Percentiles rank a stretch among this genome's conserved stretches.
These are phyloP conservation scores for Grapholita molesta DNA, from an alignment of 1,140 invertebrate genomes.

Conservation along the genomic window DNA sequence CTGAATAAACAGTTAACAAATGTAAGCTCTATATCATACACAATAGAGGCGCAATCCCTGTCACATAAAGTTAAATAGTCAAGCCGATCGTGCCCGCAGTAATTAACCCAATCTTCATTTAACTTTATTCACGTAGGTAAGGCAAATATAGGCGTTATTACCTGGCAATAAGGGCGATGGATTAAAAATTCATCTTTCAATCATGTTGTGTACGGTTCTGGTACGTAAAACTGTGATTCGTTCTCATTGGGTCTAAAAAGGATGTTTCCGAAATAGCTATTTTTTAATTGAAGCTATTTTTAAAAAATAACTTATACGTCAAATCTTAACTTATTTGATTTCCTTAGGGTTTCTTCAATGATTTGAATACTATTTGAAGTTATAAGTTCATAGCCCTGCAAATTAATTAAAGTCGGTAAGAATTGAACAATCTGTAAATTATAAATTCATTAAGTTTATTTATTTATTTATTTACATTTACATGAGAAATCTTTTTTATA, in stretches of 20 bases:
- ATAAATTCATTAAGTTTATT: too few relatives aligned
- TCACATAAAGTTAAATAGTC: background rate
- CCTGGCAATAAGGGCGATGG: background rate
- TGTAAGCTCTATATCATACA: background rate
- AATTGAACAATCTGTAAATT: too few relatives aligned
- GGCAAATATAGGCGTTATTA: background rate
- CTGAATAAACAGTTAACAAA: background rate
- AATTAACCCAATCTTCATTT: constrained; percentile 2
- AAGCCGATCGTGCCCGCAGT: background rate
- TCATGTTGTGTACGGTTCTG: background rate
- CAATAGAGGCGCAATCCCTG: background rate
- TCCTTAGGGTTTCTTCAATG: too few relatives aligned
- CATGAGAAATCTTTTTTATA: too few relatives aligned
- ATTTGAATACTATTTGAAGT: too few relatives aligned
- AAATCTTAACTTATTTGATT: too few relatives aligned
- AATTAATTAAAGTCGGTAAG: too few relatives aligned
- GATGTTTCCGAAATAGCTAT: background rate
- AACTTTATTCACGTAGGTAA: background rate
- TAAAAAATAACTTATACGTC: too few relatives aligned
- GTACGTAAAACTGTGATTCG: background rate
- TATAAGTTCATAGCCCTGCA: too few relatives aligned
- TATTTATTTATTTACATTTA: too few relatives aligned
- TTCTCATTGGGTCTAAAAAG: background rate
- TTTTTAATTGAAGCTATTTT: too few relatives aligned
- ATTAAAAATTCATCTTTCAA: background rate